phyloP scores from a whole-genome alignment of 2,888 invertebrate species.

The Oscheius sp. region DNA sequence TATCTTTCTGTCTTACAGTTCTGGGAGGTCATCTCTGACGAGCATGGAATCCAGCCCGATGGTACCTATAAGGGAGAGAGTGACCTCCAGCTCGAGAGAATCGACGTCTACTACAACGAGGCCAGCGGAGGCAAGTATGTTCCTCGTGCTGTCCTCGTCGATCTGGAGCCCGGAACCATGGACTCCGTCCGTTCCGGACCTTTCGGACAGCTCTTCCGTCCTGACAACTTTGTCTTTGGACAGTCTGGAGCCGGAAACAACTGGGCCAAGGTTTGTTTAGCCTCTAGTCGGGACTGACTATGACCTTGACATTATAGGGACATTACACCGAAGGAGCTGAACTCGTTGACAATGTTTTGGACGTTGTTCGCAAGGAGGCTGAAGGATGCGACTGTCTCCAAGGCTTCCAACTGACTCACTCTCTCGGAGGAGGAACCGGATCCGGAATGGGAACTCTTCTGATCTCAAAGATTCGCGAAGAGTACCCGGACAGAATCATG shows the following conservation, averaged over 20 bases:
- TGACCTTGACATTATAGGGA: conserved; percentile 76
- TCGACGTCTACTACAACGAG: conserved; percentile 81
- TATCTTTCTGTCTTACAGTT: conserved; percentile 44
- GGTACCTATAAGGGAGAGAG: conserved; percentile 80
- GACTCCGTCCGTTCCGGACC: conserved; percentile 92
- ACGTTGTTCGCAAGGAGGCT: conserved; percentile 80
- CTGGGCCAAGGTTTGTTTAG: conserved; percentile 80
- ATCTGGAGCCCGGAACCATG: conserved; percentile 96
- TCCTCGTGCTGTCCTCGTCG: conserved; percentile 90
- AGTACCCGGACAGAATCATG: conserved; percentile 97
- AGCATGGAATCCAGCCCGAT: conserved; percentile 89
- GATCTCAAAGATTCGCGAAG: conserved; percentile 94
- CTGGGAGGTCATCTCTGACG: conserved; percentile 72
- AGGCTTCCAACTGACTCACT: conserved; percentile 85
- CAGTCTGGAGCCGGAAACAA: conserved; percentile 81
- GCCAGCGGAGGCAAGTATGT: conserved; percentile 40
- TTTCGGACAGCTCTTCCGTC: conserved; percentile 90
- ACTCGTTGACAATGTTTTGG: conserved; percentile 78
- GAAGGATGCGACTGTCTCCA: conserved; percentile 65
- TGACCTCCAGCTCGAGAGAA: conserved; percentile 59
- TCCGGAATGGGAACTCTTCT: conserved; percentile 89
- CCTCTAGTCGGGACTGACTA: too few species aligned
- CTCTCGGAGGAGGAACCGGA: conserved; percentile 86
- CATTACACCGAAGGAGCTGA: conserved; percentile 89
- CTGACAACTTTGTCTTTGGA: conserved; percentile 89